Evolutionary conservation across 37 sponge, comb jelly and placozoan species (phyloP), one percentile per base, ranked within the genome.

Genomic region (Trichoplax adhaerens): DNA sequence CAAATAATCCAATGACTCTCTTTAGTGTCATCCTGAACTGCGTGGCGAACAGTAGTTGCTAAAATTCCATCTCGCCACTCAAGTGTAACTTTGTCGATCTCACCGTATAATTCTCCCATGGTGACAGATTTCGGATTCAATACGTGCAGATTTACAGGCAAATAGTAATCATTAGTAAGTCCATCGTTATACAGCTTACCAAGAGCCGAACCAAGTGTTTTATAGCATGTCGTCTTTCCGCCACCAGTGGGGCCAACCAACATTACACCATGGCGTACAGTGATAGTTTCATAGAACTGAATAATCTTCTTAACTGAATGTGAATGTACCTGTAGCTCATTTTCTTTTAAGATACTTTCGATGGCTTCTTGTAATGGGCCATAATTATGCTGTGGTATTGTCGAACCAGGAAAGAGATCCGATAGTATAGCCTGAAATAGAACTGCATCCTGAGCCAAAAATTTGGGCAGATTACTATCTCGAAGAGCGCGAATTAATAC

Each of bases 241-340:
- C 98, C 98, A 49, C 98, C 98, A 54, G 98, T 95, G 10, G 98
- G 98, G 4, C 98, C 98, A 52, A 95, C 92, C 84, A 91, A 83
- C 98, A 95, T 95, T 56, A 95, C 77, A 2, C 98, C 98, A 77
- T 95, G 98, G n/a, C 98, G 78, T 2, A 95, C 98, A 57, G 83
- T 59, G 85, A 85, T 85, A 51, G 98, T 95, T 81, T 95, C 98
- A 68, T 87, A 83, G 73, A 95, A 64, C 81, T 95, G 98, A 8
- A 95, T 91, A 51, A 83, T 79, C 75, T 93, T 92, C 58, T 65
- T 73, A n/a, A 92, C 76, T 76, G 81, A 77, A 3, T 52, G 46
- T 3, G 53, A 8, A 5, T 67, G 59, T 49, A 53, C 50, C 68
- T 94, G 96, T 3, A 88, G 74, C 1, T 75, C 77, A 63, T 72